Conservation (phyloP, 2,888 invertebrate species). For the Rhimphoctona megacephalus region DNA sequence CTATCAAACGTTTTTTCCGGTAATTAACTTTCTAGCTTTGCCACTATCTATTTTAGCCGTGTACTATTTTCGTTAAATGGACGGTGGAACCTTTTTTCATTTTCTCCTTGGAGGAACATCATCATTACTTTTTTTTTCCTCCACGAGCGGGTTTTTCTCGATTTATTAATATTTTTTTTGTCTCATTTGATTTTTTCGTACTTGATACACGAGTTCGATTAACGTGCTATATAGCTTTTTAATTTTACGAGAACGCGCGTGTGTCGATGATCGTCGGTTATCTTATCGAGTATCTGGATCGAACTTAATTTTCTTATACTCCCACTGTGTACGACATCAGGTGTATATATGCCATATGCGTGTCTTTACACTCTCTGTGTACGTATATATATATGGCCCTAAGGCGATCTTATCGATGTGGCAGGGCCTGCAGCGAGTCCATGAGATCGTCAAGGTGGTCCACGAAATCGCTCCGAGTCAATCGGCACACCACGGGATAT, state of each 20-base stretch:
- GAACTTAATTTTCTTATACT: constrained; percentile 56
- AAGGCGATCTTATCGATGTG: constrained; percentile 57
- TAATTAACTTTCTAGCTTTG: constrained; percentile 55
- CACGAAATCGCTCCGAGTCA: constrained; percentile 64
- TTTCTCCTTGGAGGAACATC: constrained; percentile 1
- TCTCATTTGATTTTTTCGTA: constrained; percentile 1
- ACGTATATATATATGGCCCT: neutral
- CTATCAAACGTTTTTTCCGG: constrained; percentile 1
- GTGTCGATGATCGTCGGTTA: constrained; percentile 45
- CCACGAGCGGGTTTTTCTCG: constrained; percentile 11
- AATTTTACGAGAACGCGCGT: constrained; percentile 47
- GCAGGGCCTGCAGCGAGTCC: constrained; percentile 26
- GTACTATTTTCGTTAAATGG: neutral
- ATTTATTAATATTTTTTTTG: neutral
- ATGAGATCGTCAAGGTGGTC: constrained; percentile 65
- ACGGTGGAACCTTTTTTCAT: neutral
- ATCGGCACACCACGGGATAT: constrained; percentile 47
- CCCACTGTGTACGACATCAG: constrained; percentile 21
- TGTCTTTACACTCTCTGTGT: neutral
- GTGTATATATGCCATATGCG: neutral
- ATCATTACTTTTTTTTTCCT: constrained; percentile 18
- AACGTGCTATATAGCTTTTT: constrained; percentile 37
- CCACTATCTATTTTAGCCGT: neutral
- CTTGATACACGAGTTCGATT: constrained; percentile 9
- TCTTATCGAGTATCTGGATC: constrained; percentile 63